Conservation (phyloP, 1,140 invertebrate genomes). For the Drosophila ercepeae region DNA sequence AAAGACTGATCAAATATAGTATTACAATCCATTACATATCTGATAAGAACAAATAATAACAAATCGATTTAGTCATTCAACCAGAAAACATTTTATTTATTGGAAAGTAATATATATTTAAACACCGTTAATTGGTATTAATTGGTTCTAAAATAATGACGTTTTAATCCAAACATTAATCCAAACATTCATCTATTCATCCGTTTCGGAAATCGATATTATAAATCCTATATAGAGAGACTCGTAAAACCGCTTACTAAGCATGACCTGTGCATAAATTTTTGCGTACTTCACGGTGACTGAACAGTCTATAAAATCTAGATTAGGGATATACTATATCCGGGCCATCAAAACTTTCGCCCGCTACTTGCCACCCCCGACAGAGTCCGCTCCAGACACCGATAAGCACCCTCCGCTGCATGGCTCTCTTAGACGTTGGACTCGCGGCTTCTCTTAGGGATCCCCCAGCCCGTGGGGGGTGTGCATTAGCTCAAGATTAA, state of each 20-base stretch:
- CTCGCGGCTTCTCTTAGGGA: not conserved
- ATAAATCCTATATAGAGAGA: not conserved
- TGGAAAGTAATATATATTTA: too few species aligned
- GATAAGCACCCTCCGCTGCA: not conserved
- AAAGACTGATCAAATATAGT: not conserved
- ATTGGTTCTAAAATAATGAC: too few species aligned
- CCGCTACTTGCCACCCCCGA: not conserved
- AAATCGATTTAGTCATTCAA: not conserved
- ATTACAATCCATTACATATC: not conserved
- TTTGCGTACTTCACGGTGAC: not conserved
- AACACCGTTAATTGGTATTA: too few species aligned
- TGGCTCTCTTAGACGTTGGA: not conserved
- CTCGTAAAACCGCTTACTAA: not conserved
- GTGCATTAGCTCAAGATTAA: constrained; percentile 2
- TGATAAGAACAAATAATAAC: not conserved
- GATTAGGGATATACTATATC: not conserved
- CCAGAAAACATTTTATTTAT: not conserved
- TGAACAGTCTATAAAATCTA: not conserved
- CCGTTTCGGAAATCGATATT: too few species aligned
- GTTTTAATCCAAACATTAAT: too few species aligned
- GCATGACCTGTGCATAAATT: not conserved
- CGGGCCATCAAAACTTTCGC: not conserved
- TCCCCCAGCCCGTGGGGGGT: not conserved
- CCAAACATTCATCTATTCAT: too few species aligned
- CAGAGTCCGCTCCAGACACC: not conserved